phyloP scores from a whole-genome alignment of 2,113 vertebrate species.

The Neolamprologus modestus region DNA sequence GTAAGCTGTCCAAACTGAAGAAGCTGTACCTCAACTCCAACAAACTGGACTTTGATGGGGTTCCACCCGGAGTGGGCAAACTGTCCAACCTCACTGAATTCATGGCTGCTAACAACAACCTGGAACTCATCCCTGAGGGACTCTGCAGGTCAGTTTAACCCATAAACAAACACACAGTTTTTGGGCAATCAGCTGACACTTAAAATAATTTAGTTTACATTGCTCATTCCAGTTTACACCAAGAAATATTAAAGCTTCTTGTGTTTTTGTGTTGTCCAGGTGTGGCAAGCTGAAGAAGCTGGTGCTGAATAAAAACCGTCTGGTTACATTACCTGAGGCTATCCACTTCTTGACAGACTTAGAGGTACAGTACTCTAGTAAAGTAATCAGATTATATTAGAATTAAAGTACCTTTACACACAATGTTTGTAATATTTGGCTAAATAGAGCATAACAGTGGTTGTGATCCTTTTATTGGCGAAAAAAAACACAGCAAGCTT shows the following conservation, averaged over 20 bases:
- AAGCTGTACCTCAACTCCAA: constrained; percentile 96
- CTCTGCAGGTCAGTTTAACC: constrained; percentile 81
- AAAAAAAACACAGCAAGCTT: fast-evolving
- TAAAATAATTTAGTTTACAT: not conserved
- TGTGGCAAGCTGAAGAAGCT: constrained; percentile 91
- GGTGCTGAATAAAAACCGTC: constrained; percentile 92
- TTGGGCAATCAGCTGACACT: not conserved
- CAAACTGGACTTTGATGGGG: constrained; percentile 93
- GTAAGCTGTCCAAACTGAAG: constrained; percentile 92
- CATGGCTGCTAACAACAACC: constrained; percentile 95
- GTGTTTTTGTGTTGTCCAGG: constrained; percentile 53
- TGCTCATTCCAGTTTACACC: not conserved
- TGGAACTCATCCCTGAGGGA: constrained; percentile 94
- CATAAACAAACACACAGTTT: not conserved
- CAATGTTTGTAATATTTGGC: not conserved
- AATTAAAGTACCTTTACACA: not conserved
- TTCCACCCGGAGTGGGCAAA: constrained; percentile 93
- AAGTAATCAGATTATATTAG: not conserved
- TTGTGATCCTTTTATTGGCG: not conserved
- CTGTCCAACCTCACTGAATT: constrained; percentile 87
- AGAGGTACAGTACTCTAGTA: constrained; percentile 69
- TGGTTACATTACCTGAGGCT: constrained; percentile 91
- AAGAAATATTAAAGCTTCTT: not conserved
- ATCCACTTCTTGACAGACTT: constrained; percentile 88
- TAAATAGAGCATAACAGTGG: not conserved